These are phyloP conservation scores for Ametastegia equiseti DNA, from an alignment of 2,888 invertebrate species.

Conservation along the genomic window DNA sequence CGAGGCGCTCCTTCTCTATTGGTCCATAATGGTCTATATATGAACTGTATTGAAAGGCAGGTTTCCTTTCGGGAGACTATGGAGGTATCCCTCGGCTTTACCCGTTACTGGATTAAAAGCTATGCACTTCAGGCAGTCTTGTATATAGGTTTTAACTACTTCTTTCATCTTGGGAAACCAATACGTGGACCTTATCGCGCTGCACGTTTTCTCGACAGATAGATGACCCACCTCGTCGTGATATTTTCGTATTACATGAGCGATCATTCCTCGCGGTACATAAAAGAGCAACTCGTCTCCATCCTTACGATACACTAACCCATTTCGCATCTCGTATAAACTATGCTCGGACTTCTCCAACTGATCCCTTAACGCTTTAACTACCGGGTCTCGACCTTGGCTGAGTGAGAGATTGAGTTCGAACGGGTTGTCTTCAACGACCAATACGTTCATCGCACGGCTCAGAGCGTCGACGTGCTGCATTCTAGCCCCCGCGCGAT, in stretches of 20 bases:
- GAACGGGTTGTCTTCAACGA: not conserved
- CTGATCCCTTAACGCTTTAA: not conserved
- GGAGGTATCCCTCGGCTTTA: constrained; percentile 52
- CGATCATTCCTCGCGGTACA: not conserved
- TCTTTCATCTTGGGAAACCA: constrained; percentile 53
- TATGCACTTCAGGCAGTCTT: constrained; percentile 56
- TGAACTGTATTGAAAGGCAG: constrained; percentile 54
- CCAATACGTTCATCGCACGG: not conserved
- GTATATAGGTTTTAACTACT: constrained; percentile 47
- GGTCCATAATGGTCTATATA: constrained; percentile 54
- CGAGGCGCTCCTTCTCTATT: not conserved
- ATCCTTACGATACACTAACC: not conserved
- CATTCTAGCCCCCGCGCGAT: not conserved
- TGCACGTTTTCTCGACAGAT: constrained; percentile 49
- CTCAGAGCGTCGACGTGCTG: not conserved
- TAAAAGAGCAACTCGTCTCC: not conserved
- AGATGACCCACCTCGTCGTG: constrained; percentile 56
- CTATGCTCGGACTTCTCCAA: not conserved
- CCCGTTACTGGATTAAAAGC: constrained; percentile 50
- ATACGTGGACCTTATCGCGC: constrained; percentile 48
- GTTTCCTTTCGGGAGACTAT: constrained; percentile 52
- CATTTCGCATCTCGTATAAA: not conserved
- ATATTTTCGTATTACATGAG: constrained; percentile 40
- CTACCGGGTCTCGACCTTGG: not conserved
- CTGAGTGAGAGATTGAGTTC: constrained; percentile 2